Conservation (phyloP, 2,797 vertebrate genomes). For the Phaenicophaeus curvirostris region DNA sequence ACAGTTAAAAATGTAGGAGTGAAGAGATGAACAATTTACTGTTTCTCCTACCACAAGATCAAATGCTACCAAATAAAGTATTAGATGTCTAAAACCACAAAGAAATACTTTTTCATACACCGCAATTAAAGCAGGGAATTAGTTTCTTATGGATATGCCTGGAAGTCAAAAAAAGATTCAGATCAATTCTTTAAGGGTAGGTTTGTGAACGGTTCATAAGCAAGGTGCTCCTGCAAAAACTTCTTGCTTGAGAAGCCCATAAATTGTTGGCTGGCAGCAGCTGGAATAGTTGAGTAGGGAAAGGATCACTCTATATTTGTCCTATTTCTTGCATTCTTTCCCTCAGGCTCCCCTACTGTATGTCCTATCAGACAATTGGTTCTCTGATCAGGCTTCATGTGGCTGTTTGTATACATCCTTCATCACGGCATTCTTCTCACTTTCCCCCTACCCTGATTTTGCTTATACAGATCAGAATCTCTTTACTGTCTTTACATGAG, state of each 20-base stretch:
- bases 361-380: not conserved
- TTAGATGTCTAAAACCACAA: not conserved
- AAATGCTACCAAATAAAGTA: not conserved
- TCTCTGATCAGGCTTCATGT: not conserved
- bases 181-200: not conserved
- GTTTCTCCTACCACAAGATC: not conserved
- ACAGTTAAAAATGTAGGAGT: not conserved
- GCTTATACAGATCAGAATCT: not conserved
- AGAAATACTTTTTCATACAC: accelerated
- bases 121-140: not conserved
- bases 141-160: not conserved
- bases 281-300: not conserved
- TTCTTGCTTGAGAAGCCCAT: not conserved
- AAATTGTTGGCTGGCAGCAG: not conserved
- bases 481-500: accelerated
- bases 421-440: not conserved
- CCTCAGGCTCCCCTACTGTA: not conserved
- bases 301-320: not conserved
- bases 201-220: not conserved
- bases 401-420: not conserved
- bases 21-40: not conserved
- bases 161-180: not conserved
- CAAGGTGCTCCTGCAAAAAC: not conserved
- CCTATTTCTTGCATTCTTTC: not conserved
- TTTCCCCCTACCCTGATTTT: not conserved